Percentiles rank a stretch among this genome's conserved stretches.
These are phyloP conservation scores for Coleophora flavipennella DNA, from an alignment of 2,888 invertebrate species.

Conservation along the genomic window DNA sequence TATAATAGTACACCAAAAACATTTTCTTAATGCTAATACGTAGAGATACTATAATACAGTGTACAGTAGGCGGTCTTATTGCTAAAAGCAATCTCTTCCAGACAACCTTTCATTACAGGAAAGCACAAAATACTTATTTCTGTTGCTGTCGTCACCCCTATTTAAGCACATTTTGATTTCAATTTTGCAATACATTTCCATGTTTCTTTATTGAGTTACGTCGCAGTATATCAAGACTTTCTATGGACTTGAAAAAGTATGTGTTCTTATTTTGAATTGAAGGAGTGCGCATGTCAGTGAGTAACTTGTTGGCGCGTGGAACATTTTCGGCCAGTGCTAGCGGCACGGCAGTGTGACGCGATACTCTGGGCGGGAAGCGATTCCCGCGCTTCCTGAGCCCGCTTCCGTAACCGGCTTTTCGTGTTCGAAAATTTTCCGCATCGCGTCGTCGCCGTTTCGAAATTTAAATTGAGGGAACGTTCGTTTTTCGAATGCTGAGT, in stretches of 20 bases:
- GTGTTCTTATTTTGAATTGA: conserved; percentile 21
- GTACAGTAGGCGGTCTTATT: too few species aligned
- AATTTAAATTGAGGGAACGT: conserved; percentile 2
- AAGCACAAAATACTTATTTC: too few species aligned
- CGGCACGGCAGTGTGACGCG: conserved; percentile 63
- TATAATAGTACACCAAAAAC: too few species aligned
- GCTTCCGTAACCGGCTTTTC: conserved; percentile 30
- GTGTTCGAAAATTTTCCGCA: conserved; percentile 21
- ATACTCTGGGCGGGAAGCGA: conserved; percentile 43
- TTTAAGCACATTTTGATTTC: conserved; percentile 53
- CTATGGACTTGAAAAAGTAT: conserved; percentile 15
- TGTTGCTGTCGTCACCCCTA: too few species aligned
- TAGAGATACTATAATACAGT: too few species aligned
- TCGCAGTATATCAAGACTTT: conserved; percentile 3
- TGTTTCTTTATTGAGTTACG: background rate
- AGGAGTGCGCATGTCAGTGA: conserved; percentile 58
- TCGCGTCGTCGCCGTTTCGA: conserved; percentile 14
- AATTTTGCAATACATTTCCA: conserved; percentile 11
- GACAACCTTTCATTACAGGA: too few species aligned
- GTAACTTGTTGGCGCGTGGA: conserved; percentile 62
- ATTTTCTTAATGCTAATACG: too few species aligned
- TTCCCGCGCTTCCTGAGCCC: conserved; percentile 19
- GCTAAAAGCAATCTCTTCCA: too few species aligned
- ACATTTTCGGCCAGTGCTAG: conserved; percentile 23
- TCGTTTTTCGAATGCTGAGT: background rate